These are phyloP conservation scores for Podotricha telesiphe DNA, from an alignment of 2,888 invertebrate species.

Conservation along the genomic window DNA sequence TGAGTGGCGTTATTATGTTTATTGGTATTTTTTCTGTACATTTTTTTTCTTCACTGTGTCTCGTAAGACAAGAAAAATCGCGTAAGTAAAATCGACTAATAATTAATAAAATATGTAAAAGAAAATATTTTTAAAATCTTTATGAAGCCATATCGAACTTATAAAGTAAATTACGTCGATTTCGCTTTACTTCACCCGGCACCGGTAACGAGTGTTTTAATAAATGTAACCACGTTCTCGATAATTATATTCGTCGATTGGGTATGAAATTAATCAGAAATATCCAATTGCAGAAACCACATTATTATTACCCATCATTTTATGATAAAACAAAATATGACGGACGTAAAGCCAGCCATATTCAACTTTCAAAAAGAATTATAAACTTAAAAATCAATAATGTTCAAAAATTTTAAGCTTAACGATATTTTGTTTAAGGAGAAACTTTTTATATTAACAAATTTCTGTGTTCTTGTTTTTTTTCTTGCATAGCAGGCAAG, in stretches of 20 bases:
- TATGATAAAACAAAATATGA: not conserved
- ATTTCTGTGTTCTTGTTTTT: too few species aligned
- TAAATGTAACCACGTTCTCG: constrained; percentile 21
- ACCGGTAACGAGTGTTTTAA: constrained; percentile 15
- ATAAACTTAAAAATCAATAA: too few species aligned
- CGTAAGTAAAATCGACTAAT: too few species aligned
- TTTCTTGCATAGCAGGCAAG: too few species aligned
- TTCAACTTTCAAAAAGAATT: not conserved
- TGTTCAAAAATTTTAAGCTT: too few species aligned
- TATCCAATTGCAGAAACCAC: constrained; percentile 11
- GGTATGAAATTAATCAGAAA: constrained; percentile 22
- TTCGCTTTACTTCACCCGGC: not conserved
- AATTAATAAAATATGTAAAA: too few species aligned
- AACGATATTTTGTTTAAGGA: too few species aligned
- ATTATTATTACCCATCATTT: constrained; percentile 6
- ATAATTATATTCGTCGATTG: constrained; percentile 10
- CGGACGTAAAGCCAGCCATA: not conserved
- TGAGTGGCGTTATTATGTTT: constrained; percentile 2
- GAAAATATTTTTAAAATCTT: too few species aligned
- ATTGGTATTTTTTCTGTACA: not conserved
- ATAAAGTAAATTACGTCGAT: constrained; percentile 1
- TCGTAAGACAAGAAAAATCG: too few species aligned
- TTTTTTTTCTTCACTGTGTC: not conserved
- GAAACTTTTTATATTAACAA: too few species aligned
- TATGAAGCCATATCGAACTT: not conserved